These are phyloP conservation scores for Tholera decimalis DNA, from an alignment of 2,888 invertebrate species.

Conservation along the genomic window DNA sequence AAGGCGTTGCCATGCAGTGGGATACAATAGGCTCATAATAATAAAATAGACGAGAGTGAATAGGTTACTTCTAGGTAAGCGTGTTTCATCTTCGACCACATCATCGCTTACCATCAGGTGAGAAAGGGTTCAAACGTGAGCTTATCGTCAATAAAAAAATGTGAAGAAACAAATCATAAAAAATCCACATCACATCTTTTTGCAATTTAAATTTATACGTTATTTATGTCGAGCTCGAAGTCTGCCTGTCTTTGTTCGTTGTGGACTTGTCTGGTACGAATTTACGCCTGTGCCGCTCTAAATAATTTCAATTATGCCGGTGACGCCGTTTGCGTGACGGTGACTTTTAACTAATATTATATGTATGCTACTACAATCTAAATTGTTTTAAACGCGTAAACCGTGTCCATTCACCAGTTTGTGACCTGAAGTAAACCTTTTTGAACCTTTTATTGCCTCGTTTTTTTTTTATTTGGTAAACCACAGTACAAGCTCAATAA, in stretches of 20 bases:
- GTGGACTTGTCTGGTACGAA: background rate
- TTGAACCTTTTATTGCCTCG: background rate
- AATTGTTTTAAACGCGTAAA: slow-evolving; percentile 25
- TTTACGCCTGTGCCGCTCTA: slow-evolving; percentile 27
- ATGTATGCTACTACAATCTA: slow-evolving; percentile 7
- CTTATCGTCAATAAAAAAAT: no score
- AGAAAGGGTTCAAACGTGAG: no score
- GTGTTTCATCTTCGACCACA: no score
- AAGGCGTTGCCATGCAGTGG: no score
- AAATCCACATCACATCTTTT: no score
- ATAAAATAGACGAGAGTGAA: no score
- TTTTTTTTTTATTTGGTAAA: no score
- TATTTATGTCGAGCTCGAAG: background rate
- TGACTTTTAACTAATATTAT: slow-evolving; percentile 6
- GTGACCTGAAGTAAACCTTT: slow-evolving; percentile 31
- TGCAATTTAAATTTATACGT: background rate
- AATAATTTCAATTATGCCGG: slow-evolving; percentile 15
- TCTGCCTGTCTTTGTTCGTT: background rate
- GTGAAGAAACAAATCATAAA: no score
- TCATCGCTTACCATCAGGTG: no score
- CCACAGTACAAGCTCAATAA: background rate
- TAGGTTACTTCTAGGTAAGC: no score
- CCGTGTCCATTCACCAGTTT: slow-evolving; percentile 30
- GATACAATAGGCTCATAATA: no score
- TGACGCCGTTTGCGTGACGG: slow-evolving; percentile 37